A percentile compares a stretch with the other conserved stretches of the same genome.
Evolutionary conservation across 2,888 invertebrate species (phyloP).

Genomic region (Metalampra italica): DNA sequence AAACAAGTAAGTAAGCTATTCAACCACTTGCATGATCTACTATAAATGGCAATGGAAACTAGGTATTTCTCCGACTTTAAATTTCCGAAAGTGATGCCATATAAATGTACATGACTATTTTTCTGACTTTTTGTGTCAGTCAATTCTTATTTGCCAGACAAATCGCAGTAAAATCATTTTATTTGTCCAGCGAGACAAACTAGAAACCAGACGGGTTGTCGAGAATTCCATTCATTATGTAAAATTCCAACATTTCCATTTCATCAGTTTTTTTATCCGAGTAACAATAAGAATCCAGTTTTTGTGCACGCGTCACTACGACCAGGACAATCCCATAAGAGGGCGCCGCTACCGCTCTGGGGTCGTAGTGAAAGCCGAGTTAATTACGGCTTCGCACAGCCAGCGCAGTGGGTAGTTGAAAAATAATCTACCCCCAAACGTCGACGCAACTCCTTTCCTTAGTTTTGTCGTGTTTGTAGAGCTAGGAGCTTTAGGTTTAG

Average conservation of each 20-base stretch:
- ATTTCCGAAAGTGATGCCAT: too few relatives aligned
- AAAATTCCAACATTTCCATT: not conserved
- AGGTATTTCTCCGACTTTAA: too few relatives aligned
- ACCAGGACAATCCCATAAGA: conserved; percentile 45
- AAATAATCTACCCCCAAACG: conserved; percentile 44
- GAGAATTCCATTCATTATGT: not conserved
- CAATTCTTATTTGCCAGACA: too few relatives aligned
- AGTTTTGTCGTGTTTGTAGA: not conserved
- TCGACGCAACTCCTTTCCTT: conserved; percentile 24
- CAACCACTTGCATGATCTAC: too few relatives aligned
- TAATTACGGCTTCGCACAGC: conserved; percentile 57
- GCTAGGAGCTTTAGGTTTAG: too few relatives aligned
- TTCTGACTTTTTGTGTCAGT: too few relatives aligned
- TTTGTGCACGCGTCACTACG: conserved; percentile 36
- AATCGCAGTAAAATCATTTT: too few relatives aligned
- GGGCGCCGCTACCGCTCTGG: conserved; percentile 28
- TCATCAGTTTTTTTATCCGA: conserved; percentile 23
- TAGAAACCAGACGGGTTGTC: too few relatives aligned
- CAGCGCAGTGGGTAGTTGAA: conserved; percentile 33
- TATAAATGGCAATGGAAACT: too few relatives aligned
- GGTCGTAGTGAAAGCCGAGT: conserved; percentile 49
- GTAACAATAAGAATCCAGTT: conserved; percentile 38
- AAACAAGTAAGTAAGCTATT: too few relatives aligned
- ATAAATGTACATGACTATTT: too few relatives aligned
- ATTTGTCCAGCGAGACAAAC: too few relatives aligned